A percentile compares a stretch with the other conserved stretches of the same genome.
These are phyloP conservation scores for Enteromius trimaculatus DNA, from an alignment of 2,797 vertebrate species.

Conservation along the genomic window DNA sequence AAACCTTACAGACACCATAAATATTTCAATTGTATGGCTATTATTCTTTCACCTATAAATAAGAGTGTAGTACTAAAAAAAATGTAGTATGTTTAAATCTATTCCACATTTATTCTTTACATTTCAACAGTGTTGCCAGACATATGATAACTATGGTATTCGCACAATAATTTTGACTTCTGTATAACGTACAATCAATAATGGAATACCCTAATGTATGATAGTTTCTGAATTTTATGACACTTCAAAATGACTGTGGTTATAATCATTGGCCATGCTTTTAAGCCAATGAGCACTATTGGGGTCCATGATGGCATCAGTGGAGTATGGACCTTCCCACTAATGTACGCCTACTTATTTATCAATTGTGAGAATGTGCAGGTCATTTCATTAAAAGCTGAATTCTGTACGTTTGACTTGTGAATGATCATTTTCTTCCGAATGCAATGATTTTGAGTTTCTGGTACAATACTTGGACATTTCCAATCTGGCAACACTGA, in stretches of 20 bases:
- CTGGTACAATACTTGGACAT: neutral
- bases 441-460: neutral
- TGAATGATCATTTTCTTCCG: neutral
- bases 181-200: neutral
- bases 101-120: neutral
- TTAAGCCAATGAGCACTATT: conserved; percentile 37
- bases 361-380: neutral
- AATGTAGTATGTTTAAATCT: neutral
- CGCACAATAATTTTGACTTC: neutral
- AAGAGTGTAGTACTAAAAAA: neutral
- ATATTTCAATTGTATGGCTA: neutral
- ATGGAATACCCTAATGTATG: neutral
- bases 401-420: neutral
- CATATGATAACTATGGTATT: neutral
- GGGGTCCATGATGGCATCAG: conserved; percentile 16
- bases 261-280: conserved; percentile 13
- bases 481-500: neutral
- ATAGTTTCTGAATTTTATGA: neutral
- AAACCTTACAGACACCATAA: neutral
- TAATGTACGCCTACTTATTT: neutral
- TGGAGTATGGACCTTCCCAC: neutral
- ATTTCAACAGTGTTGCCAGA: neutral
- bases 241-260: neutral
- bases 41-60: neutral
- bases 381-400: neutral